Evolutionary conservation across 2,888 invertebrate genomes (phyloP).

Genomic region (Plusia festucae): DNA sequence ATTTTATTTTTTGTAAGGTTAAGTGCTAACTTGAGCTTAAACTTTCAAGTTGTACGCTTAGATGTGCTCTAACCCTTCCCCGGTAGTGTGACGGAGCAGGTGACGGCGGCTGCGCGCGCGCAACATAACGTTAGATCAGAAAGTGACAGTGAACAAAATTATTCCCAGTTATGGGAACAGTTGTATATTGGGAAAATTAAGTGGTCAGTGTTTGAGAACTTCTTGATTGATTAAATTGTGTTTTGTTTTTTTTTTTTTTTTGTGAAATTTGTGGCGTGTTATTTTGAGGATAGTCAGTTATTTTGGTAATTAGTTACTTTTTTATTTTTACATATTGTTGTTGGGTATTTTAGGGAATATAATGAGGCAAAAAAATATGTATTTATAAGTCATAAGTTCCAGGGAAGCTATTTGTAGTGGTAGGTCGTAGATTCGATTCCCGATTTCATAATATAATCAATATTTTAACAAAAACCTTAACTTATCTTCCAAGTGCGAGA

Average conservation of each 20-base stretch:
- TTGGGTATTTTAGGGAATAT: not conserved
- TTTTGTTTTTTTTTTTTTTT: not conserved
- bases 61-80: conserved; percentile 52
- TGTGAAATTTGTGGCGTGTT: conserved; percentile 9
- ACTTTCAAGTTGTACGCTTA: conserved; percentile 47
- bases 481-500: too few species aligned
- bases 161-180: conserved; percentile 12
- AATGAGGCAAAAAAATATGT: not conserved
- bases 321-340: not conserved
- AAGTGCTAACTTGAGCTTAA: conserved; percentile 1
- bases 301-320: not conserved
- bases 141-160: conserved; percentile 55
- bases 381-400: too few species aligned
- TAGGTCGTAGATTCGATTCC: not conserved
- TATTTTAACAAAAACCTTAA: too few species aligned
- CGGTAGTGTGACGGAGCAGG: conserved; percentile 53
- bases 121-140: conserved; percentile 47
- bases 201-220: conserved; percentile 13
- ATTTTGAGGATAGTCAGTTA: not conserved
- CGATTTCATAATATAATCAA: not conserved
- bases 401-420: too few species aligned
- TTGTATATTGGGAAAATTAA: conserved; percentile 12
- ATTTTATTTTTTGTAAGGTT: conserved; percentile 21
- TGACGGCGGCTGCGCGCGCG: conserved; percentile 53
- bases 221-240: not conserved